Evolutionary conservation across 2,888 invertebrate species (phyloP).

Genomic region (Microctonus hyperodae): DNA sequence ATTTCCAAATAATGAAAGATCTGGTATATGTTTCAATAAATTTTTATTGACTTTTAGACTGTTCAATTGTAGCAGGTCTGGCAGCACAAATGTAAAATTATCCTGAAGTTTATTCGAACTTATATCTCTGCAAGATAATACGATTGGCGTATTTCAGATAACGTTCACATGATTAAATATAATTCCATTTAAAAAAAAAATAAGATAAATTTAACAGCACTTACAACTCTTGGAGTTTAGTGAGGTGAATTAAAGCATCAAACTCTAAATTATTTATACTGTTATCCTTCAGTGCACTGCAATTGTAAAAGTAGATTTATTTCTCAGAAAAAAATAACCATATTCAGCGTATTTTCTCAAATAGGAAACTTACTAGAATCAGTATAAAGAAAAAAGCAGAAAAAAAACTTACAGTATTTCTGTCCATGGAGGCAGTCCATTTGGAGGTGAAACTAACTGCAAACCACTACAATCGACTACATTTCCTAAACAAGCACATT

Average conservation of each 20-base stretch:
- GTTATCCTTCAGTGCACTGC: conserved; percentile 65
- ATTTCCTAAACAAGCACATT: conserved; percentile 59
- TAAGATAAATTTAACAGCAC: conserved; percentile 37
- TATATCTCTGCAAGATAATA: conserved; percentile 65
- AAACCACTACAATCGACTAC: conserved; percentile 56
- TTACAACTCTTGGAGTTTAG: conserved; percentile 56
- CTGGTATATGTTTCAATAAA: conserved; percentile 60
- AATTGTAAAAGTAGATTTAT: conserved; percentile 43
- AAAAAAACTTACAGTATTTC: conserved; percentile 56
- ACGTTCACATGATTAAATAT: background rate
- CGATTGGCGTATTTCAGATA: conserved; percentile 6
- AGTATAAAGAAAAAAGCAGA: conserved; percentile 5
- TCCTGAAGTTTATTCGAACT: conserved; percentile 67
- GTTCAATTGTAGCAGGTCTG: conserved; percentile 66
- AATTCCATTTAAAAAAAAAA: background rate
- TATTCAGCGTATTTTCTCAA: background rate
- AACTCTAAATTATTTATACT: conserved; percentile 61
- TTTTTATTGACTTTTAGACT: conserved; percentile 65
- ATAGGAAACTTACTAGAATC: background rate
- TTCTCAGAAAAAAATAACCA: conserved; percentile 31
- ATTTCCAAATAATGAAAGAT: conserved; percentile 51
- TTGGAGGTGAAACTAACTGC: conserved; percentile 55
- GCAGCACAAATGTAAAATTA: conserved; percentile 64
- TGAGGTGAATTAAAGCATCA: conserved; percentile 51
- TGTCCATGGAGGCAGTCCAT: conserved; percentile 60